Conservation (phyloP, 2,888 invertebrate genomes). For the Diaprepes abbreviatus region DNA sequence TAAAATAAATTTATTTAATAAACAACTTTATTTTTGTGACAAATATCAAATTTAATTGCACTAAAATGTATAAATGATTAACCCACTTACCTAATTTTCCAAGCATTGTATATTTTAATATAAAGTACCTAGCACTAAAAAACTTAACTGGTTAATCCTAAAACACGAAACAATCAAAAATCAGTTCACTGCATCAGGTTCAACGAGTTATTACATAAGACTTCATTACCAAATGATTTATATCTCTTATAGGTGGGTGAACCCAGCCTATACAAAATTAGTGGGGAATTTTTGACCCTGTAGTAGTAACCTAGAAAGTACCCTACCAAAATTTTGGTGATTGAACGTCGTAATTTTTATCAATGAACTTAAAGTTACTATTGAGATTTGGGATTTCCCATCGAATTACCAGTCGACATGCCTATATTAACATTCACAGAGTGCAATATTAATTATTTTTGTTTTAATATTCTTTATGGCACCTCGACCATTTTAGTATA, state of each 20-base stretch:
- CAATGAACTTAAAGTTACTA: not conserved
- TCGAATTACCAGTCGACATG: too few species aligned
- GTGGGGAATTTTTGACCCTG: conserved; percentile 7
- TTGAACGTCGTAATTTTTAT: not conserved
- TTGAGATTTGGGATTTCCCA: not conserved
- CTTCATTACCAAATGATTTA: conserved; percentile 8
- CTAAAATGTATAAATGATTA: too few species aligned
- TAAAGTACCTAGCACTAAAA: not conserved
- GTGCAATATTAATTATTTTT: too few species aligned
- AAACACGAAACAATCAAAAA: not conserved
- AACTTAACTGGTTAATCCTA: not conserved
- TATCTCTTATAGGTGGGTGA: conserved; percentile 27
- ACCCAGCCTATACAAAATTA: not conserved
- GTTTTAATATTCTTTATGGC: too few species aligned
- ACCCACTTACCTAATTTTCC: conserved; percentile 4
- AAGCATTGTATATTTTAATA: not conserved
- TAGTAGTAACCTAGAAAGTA: conserved; percentile 16
- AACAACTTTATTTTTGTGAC: too few species aligned
- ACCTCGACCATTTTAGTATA: too few species aligned
- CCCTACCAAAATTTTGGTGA: conserved; percentile 1
- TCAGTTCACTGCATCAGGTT: not conserved
- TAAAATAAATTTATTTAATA: too few species aligned
- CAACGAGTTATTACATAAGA: conserved; percentile 12
- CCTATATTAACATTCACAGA: too few species aligned
- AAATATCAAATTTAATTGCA: too few species aligned